Percentiles rank a stretch among this genome's conserved stretches.
Conservation (phyloP, 2,888 invertebrate species). For the Drosophila melanocephala region DNA sequence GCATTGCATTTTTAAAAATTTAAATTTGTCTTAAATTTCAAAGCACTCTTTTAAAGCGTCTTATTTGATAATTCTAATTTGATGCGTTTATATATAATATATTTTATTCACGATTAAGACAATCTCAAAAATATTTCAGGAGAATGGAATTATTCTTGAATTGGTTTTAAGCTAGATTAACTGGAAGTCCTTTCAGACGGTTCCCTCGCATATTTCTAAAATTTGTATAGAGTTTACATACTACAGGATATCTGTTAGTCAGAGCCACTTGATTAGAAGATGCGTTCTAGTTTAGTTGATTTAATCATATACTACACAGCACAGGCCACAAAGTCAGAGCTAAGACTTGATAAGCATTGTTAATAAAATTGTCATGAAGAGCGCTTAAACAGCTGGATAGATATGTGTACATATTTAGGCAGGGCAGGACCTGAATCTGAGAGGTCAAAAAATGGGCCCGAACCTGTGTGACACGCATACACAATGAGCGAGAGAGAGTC, state of each 20-base stretch:
- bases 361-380: conserved; percentile 83
- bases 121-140: neutral
- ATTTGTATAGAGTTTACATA: neutral
- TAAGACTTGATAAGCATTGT: conserved; percentile 56
- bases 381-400: conserved; percentile 76
- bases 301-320: neutral
- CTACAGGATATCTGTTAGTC: neutral
- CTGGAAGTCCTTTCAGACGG: neutral
- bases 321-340: conserved; percentile 26
- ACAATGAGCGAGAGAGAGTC: conserved; percentile 36
- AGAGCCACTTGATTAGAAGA: too few relatives aligned
- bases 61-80: neutral
- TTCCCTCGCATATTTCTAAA: neutral
- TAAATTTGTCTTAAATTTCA: neutral
- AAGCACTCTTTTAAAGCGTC: neutral
- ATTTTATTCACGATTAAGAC: neutral
- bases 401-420: conserved; percentile 31
- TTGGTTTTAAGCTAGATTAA: neutral
- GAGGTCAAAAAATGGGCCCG: conserved; percentile 37
- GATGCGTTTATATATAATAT: neutral
- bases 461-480: conserved; percentile 71
- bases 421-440: conserved; percentile 28
- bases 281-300: neutral
- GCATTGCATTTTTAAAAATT: neutral
- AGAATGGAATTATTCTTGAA: neutral